Evolutionary conservation across 2,888 invertebrate species (phyloP), one percentile per base, ranked within the genome.

Genomic region (Blera fallax): DNA sequence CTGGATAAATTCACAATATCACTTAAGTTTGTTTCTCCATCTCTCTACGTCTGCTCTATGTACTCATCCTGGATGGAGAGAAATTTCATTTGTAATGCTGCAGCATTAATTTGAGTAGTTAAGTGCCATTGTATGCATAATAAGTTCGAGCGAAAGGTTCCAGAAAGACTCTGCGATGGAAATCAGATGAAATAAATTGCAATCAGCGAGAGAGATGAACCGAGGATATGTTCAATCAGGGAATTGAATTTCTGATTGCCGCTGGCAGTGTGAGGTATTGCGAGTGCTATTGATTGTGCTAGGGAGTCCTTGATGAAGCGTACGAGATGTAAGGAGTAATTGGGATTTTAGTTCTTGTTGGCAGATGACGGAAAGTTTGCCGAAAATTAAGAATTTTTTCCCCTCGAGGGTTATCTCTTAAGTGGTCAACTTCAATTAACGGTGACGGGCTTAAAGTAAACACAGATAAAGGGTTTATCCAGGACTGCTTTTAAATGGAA

Each of bases 91-190:
- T 40, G 40, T 0, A 60, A 40, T 27, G 40, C 58, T 18, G 21
- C 1, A 18, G 29, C 69, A 69, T 40, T 69, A 29, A 40, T 40
- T 29, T 16, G 69, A 67, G 67, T 37, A 40, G 52, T 16, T 52
- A 52, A 52, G 37, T 69, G 16, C 11, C 69, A 40, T 29, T 40
- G 54, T 43, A 40, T 69, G 69, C 54, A 69, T 69, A 69, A 40
- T 54, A 69, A 54, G 40, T 69, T 43, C n/a, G 14, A 29, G 6
- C 34, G 11, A 56, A 34, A 43, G 43, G 4, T n/a, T 21, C 6
- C 11, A 7, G 21, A 50, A 3, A 8, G 3, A 4, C 54, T 7
- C 1, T 5, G 7, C 16, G 27, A 45, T 62, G 62, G 43, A 29
- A 62, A 64, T 64, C 32, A 48, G 21, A 14, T 32, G 11, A 29